A percentile compares a stretch with the other conserved stretches of the same genome.
phyloP scores from a whole-genome alignment of 2,113 vertebrate genomes.

The Eolophus roseicapilla region DNA sequence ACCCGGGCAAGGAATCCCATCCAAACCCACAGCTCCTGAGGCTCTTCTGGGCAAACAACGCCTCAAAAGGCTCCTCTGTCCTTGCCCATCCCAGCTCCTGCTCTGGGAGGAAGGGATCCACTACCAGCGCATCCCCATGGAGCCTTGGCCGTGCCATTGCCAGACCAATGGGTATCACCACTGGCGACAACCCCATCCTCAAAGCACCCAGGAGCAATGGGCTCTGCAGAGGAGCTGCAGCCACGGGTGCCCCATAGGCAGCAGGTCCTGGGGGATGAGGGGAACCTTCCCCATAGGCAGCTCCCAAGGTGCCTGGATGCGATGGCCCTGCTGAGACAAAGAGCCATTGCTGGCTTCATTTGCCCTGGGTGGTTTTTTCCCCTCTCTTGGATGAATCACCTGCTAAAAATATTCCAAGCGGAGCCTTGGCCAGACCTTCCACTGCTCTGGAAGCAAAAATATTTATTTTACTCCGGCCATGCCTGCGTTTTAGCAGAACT shows the following conservation, averaged over 20 bases:
- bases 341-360: conserved; percentile 51
- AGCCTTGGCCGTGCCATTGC: rapidly evolving
- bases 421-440: conserved; percentile 37
- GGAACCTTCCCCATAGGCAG: not conserved
- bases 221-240: not conserved
- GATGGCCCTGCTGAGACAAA: not conserved
- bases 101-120: not conserved
- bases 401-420: conserved; percentile 60
- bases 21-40: not conserved
- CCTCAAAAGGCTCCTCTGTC: not conserved
- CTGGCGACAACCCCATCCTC: rapidly evolving
- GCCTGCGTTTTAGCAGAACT: conserved; percentile 55
- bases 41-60: no score
- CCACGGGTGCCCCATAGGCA: not conserved
- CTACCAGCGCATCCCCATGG: rapidly evolving
- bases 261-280: not conserved
- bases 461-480: conserved; percentile 43
- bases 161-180: rapidly evolving
- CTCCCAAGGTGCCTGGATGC: rapidly evolving
- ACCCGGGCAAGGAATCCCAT: not conserved
- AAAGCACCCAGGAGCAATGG: not conserved
- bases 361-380: conserved; percentile 56
- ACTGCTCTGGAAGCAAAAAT: conserved; percentile 59
- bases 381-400: conserved; percentile 55
- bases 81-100: not conserved